phyloP scores from a whole-genome alignment of 2,888 invertebrate species.

The Cataglyphis livida region DNA sequence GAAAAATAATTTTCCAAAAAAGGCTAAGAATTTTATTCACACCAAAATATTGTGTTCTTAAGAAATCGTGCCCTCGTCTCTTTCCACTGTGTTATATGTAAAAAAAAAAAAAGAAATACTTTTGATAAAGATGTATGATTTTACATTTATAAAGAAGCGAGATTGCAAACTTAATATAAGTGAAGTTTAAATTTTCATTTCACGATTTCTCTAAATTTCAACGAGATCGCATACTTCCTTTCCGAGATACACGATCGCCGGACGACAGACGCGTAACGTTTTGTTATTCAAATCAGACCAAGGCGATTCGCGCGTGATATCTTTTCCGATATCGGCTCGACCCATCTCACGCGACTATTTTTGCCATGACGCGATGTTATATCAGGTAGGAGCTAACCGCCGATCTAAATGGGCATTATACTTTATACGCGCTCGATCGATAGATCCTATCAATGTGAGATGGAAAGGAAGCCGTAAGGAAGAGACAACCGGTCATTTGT shows the following conservation, averaged over 20 bases:
- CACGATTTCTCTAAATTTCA: conserved; percentile 26
- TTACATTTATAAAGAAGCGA: neutral
- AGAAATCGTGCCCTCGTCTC: neutral
- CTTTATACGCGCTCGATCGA: conserved; percentile 59
- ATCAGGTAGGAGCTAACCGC: conserved; percentile 44
- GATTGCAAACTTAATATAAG: neutral
- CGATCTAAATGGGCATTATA: conserved; percentile 65
- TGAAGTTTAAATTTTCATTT: neutral
- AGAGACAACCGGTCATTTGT: conserved; percentile 35
- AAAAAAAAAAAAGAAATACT: neutral
- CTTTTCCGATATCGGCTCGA: conserved; percentile 71
- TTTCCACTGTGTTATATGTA: neutral
- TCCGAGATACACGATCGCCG: conserved; percentile 69
- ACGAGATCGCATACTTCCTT: conserved; percentile 67
- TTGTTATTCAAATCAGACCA: conserved; percentile 78
- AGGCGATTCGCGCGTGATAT: conserved; percentile 69
- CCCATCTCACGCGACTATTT: conserved; percentile 72
- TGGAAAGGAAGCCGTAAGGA: conserved; percentile 38
- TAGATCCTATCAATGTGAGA: conserved; percentile 69
- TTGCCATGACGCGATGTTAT: conserved; percentile 63
- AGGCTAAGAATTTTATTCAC: neutral
- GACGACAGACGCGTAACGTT: conserved; percentile 74
- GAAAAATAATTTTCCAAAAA: neutral
- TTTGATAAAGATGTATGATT: neutral
- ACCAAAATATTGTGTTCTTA: neutral